Conservation (phyloP, 1,140 invertebrate species). For the Globodera rostochiensis region DNA sequence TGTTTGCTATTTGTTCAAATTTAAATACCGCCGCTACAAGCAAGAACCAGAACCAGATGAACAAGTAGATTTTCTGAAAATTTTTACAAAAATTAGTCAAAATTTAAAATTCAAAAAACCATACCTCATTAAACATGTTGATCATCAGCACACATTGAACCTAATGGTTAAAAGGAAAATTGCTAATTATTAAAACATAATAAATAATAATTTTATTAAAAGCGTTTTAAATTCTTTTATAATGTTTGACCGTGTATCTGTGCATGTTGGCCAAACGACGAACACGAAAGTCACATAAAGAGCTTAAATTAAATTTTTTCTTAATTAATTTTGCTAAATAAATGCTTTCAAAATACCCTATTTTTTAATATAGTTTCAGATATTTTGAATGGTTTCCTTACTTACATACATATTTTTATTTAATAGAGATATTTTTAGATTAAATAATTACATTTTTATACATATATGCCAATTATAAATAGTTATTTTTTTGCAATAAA, state of each 20-base stretch:
- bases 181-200: neutral
- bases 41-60: conserved; percentile 64
- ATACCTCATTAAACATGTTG: conserved; percentile 64
- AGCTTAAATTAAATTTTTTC: conserved; percentile 33
- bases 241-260: conserved; percentile 58
- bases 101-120: conserved; percentile 60
- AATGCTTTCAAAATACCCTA: neutral
- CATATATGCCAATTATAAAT: no score
- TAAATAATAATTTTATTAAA: neutral
- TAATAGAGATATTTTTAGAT: no score
- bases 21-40: conserved; percentile 50
- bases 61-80: conserved; percentile 57
- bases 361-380: no score
- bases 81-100: conserved; percentile 28
- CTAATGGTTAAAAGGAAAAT: neutral
- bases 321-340: conserved; percentile 15
- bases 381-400: no score
- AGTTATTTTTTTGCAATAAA: no score
- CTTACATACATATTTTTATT: no score
- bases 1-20: neutral
- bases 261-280: conserved; percentile 66
- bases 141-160: conserved; percentile 66
- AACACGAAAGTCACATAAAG: conserved; percentile 66
- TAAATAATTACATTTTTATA: no score
- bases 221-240: neutral